Conservation (phyloP, 2,797 vertebrate species). For the Gadopsis marmoratus region DNA sequence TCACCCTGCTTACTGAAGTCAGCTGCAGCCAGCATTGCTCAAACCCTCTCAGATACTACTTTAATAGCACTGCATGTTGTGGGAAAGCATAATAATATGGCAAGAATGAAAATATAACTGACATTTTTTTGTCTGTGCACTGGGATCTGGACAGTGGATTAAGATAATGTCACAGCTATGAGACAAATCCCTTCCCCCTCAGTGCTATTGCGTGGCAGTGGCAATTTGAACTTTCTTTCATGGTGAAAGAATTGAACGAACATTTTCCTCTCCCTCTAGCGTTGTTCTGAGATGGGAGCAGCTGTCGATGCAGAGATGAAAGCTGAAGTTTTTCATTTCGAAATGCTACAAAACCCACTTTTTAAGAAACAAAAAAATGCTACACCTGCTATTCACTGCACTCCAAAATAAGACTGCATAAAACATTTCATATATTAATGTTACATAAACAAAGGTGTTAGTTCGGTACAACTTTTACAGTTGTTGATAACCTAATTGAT, state of each 20-base stretch:
- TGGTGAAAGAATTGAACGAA: constrained; percentile 50
- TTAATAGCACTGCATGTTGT: constrained; percentile 24
- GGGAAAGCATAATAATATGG: constrained; percentile 9
- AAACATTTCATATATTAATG: not conserved
- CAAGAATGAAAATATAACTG: constrained; percentile 46
- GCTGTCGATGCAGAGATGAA: constrained; percentile 42
- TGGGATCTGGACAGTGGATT: constrained; percentile 55
- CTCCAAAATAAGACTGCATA: not conserved
- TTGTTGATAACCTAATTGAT: not conserved
- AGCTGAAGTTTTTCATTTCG: constrained; percentile 39
- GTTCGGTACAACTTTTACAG: not conserved
- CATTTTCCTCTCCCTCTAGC: constrained; percentile 44
- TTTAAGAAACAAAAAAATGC: not conserved
- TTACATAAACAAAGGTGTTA: constrained; percentile 13
- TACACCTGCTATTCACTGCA: constrained; percentile 19
- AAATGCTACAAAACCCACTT: constrained; percentile 33
- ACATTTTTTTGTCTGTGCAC: constrained; percentile 27
- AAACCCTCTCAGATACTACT: constrained; percentile 7
- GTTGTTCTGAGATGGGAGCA: constrained; percentile 18
- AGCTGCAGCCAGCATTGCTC: constrained; percentile 2
- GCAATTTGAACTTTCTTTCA: constrained; percentile 60
- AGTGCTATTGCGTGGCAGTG: constrained; percentile 23
- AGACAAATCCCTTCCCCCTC: constrained; percentile 60
- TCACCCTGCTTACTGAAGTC: constrained; percentile 11
- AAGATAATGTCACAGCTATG: constrained; percentile 63